Evolutionary conservation across 37 sponge, comb jelly and placozoan genomes (phyloP).

Genomic region (Crambe crambe): DNA sequence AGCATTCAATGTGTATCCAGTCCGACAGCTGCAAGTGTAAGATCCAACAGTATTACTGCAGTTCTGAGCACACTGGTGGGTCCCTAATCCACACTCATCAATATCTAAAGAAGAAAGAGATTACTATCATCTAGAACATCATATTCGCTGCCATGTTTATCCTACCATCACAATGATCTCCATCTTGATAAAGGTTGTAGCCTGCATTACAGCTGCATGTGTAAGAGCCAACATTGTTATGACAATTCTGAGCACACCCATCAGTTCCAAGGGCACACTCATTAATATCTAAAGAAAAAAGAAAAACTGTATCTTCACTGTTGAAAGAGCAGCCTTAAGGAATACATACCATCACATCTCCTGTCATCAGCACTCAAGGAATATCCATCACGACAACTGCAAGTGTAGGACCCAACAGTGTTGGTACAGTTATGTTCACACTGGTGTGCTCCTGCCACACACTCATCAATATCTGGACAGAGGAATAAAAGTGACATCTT

Average conservation of each 20-base stretch:
- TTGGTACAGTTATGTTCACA: constrained; percentile 52
- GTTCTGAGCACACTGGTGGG: too few relatives aligned
- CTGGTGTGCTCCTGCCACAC: constrained; percentile 2
- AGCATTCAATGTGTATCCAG: too few relatives aligned
- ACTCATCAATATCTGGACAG: constrained; percentile 59
- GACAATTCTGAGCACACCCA: constrained; percentile 32
- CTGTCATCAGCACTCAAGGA: constrained; percentile 9
- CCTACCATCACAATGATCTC: constrained; percentile 11
- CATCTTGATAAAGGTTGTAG: constrained; percentile 2
- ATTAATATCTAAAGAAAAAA: constrained; percentile 8
- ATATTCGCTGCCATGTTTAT: constrained; percentile 12
- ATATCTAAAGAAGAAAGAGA: too few relatives aligned
- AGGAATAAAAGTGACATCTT: neutral
- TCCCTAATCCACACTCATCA: too few relatives aligned
- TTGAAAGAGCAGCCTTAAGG: constrained; percentile 27
- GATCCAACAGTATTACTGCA: too few relatives aligned
- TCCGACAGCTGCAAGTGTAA: too few relatives aligned
- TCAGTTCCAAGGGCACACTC: constrained; percentile 32
- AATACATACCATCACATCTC: constrained; percentile 25
- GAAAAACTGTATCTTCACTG: neutral
- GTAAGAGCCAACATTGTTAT: constrained; percentile 45
- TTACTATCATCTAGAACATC: too few relatives aligned
- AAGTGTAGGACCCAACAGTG: constrained; percentile 48
- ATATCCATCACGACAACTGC: constrained; percentile 47
- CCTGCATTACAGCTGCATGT: constrained; percentile 29